Evolutionary conservation across 2,113 vertebrate genomes (phyloP).

Genomic region (Polypterus senegalus): DNA sequence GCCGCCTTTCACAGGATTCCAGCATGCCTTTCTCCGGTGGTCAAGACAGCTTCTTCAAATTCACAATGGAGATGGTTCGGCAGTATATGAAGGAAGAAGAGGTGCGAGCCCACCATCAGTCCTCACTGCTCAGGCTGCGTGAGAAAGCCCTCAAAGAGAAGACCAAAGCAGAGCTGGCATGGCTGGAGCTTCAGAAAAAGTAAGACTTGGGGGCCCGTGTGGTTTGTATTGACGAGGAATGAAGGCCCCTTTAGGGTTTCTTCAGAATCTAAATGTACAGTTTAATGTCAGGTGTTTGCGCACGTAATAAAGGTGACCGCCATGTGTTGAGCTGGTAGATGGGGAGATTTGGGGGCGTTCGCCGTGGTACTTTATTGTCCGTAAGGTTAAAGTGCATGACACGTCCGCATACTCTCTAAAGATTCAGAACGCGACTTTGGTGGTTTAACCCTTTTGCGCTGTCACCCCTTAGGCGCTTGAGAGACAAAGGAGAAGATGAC

Average conservation of each 20-base stretch:
- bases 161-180: conserved; percentile 81
- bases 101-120: conserved; percentile 84
- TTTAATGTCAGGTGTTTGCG: no score
- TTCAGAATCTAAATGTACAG: background rate
- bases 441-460: background rate
- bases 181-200: conserved; percentile 91
- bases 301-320: no score
- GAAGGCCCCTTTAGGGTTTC: background rate
- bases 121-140: conserved; percentile 75
- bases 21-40: conserved; percentile 78
- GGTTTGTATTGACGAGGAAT: background rate
- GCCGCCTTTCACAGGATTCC: conserved; percentile 44
- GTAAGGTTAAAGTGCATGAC: background rate
- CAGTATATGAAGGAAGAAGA: conserved; percentile 97
- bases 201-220: conserved; percentile 21
- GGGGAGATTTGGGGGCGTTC: no score
- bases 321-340: no score
- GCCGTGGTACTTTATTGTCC: no score
- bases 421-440: background rate
- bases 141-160: conserved; percentile 95
- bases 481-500: conserved; percentile 95
- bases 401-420: background rate
- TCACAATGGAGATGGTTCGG: conserved; percentile 95
- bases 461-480: conserved; percentile 51
- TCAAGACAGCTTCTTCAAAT: conserved; percentile 86